Base-by-base conservation (phyloP, 1,140 invertebrate genomes). In the Drosophila punjabiensis region DNA sequence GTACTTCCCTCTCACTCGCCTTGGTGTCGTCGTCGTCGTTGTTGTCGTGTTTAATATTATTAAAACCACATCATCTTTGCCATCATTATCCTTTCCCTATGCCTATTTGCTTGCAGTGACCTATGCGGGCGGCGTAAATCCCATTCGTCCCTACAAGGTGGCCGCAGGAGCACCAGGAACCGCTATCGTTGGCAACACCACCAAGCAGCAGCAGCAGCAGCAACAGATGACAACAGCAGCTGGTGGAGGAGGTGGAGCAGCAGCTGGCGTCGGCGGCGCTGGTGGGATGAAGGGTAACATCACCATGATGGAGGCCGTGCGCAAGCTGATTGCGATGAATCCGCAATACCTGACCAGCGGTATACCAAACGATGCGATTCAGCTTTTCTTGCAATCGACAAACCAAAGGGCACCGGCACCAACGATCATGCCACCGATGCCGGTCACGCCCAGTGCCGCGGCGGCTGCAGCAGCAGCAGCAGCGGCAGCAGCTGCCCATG, bases 321-420 rank as follows among this genome's bases (percentile, higher is more conserved):
- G 93, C 60, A 79, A 88, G 43, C 73, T 93, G 61, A 88, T 93
- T 5, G 82, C 93, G 5, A 64, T 91, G 16, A 89, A 93, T 86
- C 93, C 93, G 24, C 78, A 91, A 37, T 93, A 92, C 73, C 70
- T 93, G 66, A 93, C 90, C 53, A 92, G 91, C 52, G 93, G 93
- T 52, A 93, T 93, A 81, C 93, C 93, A 11, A 93, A 93, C 65
- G 86, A 93, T 45, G 82, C 93, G 50, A 66, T 93, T 14, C 92
- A 93, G 70, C 83, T 94, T 78, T 94, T 94, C 91, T 92, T 91
- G 75, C 93, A 93, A 24, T 83, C 90, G 10, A 76, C 82, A 0
- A 10, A 24, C 62, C 78, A 80, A 4, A 10, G 50, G 18, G 20
- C 73, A 10, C 67, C 14, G 18, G 8, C 8, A 1, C 47, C 75